Percentiles rank a stretch among this genome's conserved stretches.
phyloP scores from a whole-genome alignment of 2,797 vertebrate species.

The Lacerta agilis region DNA sequence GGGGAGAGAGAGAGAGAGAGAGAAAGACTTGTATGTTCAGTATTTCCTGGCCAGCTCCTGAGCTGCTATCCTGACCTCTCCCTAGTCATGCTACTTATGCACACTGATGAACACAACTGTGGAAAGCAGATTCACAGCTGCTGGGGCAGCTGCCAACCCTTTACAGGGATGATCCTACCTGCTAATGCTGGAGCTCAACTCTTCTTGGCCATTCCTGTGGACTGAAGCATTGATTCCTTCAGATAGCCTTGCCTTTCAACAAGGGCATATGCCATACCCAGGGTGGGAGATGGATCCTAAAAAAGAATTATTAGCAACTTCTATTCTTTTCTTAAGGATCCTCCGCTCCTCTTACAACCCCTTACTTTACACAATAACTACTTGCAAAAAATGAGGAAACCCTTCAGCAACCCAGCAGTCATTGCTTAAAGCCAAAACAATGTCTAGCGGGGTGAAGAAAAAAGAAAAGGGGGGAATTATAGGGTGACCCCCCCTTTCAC shows the following conservation, averaged over 20 bases:
- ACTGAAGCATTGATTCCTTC: constrained; percentile 40
- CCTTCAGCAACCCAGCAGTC: constrained; percentile 33
- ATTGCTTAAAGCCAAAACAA: constrained; percentile 21
- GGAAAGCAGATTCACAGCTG: not conserved
- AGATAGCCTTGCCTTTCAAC: constrained; percentile 52
- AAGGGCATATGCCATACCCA: constrained; percentile 45
- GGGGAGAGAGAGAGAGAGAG: no score
- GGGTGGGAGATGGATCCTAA: constrained; percentile 55
- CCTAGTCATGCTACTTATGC: not conserved
- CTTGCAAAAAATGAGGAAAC: constrained; percentile 46
- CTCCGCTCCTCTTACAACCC: constrained; percentile 17
- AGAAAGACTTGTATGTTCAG: no score
- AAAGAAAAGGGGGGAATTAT: constrained; percentile 53
- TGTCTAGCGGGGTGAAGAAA: constrained; percentile 64
- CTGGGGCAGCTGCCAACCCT: not conserved
- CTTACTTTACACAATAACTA: constrained; percentile 41
- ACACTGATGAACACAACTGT: not conserved
- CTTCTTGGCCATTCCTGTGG: constrained; percentile 41
- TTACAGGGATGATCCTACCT: not conserved
- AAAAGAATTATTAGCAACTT: constrained; percentile 65
- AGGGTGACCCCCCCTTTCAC: constrained; percentile 17
- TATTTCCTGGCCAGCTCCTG: not conserved
- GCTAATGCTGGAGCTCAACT: not conserved
- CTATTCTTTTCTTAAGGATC: constrained; percentile 3
- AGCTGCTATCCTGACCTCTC: not conserved